phyloP scores from a whole-genome alignment of 2,113 vertebrate species.

The Nettapus auritus region DNA sequence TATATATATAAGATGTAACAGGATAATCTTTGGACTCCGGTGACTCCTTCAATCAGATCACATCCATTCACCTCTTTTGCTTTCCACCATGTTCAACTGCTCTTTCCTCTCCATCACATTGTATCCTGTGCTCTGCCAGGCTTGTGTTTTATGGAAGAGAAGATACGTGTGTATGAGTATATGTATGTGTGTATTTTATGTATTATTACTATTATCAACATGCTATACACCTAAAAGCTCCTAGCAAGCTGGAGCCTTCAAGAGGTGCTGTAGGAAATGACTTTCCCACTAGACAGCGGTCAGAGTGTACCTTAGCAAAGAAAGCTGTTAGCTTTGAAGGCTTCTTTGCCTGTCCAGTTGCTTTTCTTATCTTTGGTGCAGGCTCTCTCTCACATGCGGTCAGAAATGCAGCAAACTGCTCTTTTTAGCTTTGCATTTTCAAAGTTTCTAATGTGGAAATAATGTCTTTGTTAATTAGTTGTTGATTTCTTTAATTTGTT shows the following conservation, averaged over 20 bases:
- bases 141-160: constrained; percentile 43
- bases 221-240: constrained; percentile 64
- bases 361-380: constrained; percentile 38
- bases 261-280: constrained; percentile 61
- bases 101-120: constrained; percentile 20
- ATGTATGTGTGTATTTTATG: constrained; percentile 6
- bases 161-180: constrained; percentile 7
- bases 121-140: constrained; percentile 25
- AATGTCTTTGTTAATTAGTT: background rate
- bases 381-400: constrained; percentile 16
- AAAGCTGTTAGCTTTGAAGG: constrained; percentile 51
- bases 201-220: constrained; percentile 25
- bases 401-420: constrained; percentile 43
- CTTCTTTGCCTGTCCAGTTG: constrained; percentile 35
- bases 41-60: constrained; percentile 3
- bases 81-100: constrained; percentile 11
- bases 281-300: background rate
- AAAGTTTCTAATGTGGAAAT: background rate
- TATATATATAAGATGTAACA: background rate
- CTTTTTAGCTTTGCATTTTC: constrained; percentile 59
- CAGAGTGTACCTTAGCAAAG: background rate
- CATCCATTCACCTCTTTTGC: background rate
- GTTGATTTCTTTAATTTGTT: constrained; percentile 10
- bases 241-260: constrained; percentile 58
- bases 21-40: background rate